Conservation (phyloP, 2,113 vertebrate species). For the Carollia perspicillata region DNA sequence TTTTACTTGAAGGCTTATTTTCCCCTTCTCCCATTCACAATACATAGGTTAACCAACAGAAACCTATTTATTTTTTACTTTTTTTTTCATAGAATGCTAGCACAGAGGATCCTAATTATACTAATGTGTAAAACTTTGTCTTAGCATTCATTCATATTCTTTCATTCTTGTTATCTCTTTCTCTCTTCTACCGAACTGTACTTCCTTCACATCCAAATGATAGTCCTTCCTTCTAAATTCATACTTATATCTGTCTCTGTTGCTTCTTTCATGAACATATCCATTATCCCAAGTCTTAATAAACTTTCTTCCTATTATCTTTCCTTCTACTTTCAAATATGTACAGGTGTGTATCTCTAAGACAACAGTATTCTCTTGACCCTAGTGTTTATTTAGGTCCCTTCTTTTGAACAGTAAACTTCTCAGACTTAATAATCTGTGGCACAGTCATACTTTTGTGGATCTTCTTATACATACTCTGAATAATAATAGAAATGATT, state of each 20-base stretch:
- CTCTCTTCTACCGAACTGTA: too few relatives aligned
- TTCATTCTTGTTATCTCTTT: neutral
- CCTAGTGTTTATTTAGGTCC: neutral
- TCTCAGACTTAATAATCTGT: neutral
- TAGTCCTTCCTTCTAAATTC: neutral
- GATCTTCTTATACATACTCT: neutral
- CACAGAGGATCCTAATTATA: neutral
- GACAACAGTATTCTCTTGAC: neutral
- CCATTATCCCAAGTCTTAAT: neutral
- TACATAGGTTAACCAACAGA: neutral
- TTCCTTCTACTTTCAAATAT: neutral
- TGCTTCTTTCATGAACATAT: neutral
- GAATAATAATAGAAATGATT: neutral
- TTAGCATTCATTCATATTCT: neutral
- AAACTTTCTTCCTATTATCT: neutral
- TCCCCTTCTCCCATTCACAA: neutral
- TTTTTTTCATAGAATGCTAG: neutral
- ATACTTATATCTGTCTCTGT: neutral
- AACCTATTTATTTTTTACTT: neutral
- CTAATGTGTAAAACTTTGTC: neutral
- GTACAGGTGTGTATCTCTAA: neutral
- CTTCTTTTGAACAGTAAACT: neutral
- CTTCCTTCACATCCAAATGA: neutral
- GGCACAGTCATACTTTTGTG: neutral
- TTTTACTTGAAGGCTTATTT: neutral